Percentiles rank a stretch among this genome's conserved stretches.
Evolutionary conservation across 2,888 invertebrate genomes (phyloP).

Genomic region (Herminia tarsipennalis): DNA sequence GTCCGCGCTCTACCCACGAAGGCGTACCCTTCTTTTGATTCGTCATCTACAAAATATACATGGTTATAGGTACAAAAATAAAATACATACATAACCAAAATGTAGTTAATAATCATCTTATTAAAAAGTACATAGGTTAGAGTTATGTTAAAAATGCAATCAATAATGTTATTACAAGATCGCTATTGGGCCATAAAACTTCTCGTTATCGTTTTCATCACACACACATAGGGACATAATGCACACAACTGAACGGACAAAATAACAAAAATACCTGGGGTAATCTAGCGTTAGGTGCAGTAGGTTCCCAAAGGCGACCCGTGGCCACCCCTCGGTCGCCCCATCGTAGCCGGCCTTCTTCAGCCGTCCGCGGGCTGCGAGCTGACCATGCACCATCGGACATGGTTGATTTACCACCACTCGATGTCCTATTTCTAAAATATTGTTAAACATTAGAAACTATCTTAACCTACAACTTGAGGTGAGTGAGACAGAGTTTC

Average conservation of each 20-base stretch:
- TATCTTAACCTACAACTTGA: too few species aligned
- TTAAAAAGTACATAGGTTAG: too few species aligned
- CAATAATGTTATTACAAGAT: background rate
- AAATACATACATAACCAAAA: too few species aligned
- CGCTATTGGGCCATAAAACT: background rate
- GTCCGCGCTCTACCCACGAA: slow-evolving; percentile 85
- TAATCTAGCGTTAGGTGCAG: slow-evolving; percentile 76
- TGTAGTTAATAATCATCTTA: too few species aligned
- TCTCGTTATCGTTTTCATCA: background rate
- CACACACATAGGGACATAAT: background rate
- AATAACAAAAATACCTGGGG: too few species aligned
- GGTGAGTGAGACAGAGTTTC: too few species aligned
- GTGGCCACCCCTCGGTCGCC: slow-evolving; percentile 89
- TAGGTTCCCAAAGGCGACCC: slow-evolving; percentile 89
- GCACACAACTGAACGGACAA: too few species aligned
- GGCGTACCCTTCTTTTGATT: slow-evolving; percentile 82
- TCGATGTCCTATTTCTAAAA: slow-evolving; percentile 8
- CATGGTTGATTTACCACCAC: slow-evolving; percentile 35
- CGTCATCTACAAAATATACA: slow-evolving; percentile 65
- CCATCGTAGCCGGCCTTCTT: slow-evolving; percentile 90
- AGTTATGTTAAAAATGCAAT: background rate
- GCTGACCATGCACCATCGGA: slow-evolving; percentile 71
- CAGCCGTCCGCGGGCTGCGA: slow-evolving; percentile 69
- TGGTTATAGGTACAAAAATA: too few species aligned
- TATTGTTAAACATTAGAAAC: background rate